These are phyloP conservation scores for Argentina silus DNA, from an alignment of 2,797 vertebrate genomes.

Conservation along the genomic window DNA sequence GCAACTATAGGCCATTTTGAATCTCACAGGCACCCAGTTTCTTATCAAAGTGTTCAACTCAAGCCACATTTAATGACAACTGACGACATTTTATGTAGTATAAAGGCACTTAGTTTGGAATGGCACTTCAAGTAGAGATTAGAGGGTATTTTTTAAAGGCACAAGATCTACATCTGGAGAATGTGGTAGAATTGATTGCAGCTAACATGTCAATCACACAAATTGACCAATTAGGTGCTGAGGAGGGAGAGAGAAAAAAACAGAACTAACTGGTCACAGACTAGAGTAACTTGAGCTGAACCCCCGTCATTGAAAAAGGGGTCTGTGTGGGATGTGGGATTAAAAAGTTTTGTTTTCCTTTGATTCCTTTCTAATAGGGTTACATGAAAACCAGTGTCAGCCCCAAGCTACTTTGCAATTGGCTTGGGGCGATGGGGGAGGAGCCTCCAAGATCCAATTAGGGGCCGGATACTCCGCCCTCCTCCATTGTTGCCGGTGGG, in stretches of 20 bases:
- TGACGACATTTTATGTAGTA: slow-evolving; percentile 7
- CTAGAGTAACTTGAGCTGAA: slow-evolving; percentile 21
- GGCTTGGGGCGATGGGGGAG: slow-evolving; percentile 22
- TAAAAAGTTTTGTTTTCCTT: slow-evolving; percentile 14
- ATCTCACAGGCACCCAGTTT: neutral
- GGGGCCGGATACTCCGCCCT: slow-evolving; percentile 73
- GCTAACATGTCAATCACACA: neutral
- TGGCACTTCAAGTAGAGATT: neutral
- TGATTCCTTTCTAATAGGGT: slow-evolving; percentile 36
- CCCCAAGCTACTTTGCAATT: slow-evolving; percentile 39
- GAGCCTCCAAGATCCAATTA: slow-evolving; percentile 43
- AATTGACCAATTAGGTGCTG: neutral
- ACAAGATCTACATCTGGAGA: neutral
- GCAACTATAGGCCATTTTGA: slow-evolving; percentile 6
- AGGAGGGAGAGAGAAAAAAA: neutral
- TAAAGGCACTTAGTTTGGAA: slow-evolving; percentile 13
- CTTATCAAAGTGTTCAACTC: slow-evolving; percentile 19
- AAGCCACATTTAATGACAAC: slow-evolving; percentile 16
- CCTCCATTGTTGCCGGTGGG: slow-evolving; percentile 71
- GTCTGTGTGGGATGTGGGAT: neutral
- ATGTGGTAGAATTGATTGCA: neutral
- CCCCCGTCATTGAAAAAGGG: slow-evolving; percentile 12
- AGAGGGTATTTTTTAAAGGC: slow-evolving; percentile 5
- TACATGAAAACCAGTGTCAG: slow-evolving; percentile 44
- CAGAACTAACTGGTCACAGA: neutral